phyloP scores from a whole-genome alignment of 2,113 vertebrate genomes.

The Tiliqua scincoides region DNA sequence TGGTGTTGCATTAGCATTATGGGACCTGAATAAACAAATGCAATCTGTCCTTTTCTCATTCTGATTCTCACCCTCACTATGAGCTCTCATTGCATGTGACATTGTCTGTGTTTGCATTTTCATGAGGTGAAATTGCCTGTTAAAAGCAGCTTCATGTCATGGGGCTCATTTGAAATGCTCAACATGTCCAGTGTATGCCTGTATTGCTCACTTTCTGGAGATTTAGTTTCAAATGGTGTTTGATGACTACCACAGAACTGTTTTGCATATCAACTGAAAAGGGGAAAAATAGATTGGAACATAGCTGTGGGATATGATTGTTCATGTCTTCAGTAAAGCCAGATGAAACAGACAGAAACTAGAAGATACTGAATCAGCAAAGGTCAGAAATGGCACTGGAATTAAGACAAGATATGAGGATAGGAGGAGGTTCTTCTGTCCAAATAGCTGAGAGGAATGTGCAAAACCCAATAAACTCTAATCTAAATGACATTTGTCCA shows the following conservation, averaged over 20 bases:
- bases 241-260: not conserved
- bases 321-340: not conserved
- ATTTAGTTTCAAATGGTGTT: not conserved
- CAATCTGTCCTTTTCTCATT: not conserved
- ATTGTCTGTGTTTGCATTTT: not conserved
- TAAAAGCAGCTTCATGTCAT: not conserved
- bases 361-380: not conserved
- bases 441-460: not conserved
- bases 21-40: not conserved
- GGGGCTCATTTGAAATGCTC: not conserved
- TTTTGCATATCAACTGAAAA: not conserved
- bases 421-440: not conserved
- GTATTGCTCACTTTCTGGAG: fast-evolving
- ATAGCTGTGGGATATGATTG: not conserved
- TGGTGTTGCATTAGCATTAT: not conserved
- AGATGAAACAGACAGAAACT: not conserved
- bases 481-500: too few relatives aligned
- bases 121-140: not conserved
- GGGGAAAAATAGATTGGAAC: not conserved
- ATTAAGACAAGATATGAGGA: not conserved
- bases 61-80: not conserved
- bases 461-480: not conserved
- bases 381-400: not conserved
- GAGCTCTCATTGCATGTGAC: not conserved
- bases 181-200: not conserved